Conservation (phyloP, 53 echinoderm and acorn worm species). For the Antedon mediterranea region DNA sequence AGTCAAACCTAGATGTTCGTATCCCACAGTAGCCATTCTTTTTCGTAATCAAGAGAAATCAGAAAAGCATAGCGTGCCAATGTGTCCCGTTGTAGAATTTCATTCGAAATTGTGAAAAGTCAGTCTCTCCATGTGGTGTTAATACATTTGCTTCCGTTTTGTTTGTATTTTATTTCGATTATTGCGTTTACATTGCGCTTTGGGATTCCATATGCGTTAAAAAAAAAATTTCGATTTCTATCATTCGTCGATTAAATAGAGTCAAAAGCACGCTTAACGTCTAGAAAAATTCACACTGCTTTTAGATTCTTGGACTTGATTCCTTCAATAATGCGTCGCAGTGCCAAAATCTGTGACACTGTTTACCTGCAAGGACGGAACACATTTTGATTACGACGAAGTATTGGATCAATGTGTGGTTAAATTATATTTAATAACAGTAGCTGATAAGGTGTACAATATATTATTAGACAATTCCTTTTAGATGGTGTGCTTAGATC, state of each 20-base stretch:
- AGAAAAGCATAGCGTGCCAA: not conserved
- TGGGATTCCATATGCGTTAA: not conserved
- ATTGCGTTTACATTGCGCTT: not conserved
- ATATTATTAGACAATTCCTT: not conserved
- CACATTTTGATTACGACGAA: slow-evolving; percentile 2
- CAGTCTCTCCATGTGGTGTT: not conserved
- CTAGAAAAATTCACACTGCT: slow-evolving; percentile 3
- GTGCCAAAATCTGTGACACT: slow-evolving; percentile 3
- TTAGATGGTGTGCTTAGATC: not conserved
- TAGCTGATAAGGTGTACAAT: no score
- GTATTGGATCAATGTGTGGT: slow-evolving; percentile 4
- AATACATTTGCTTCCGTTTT: not conserved
- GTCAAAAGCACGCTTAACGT: not conserved
- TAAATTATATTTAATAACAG: not conserved
- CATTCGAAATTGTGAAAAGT: not conserved
- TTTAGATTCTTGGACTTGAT: not conserved
- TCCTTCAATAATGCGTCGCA: slow-evolving; percentile 9
- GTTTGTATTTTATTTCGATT: not conserved
- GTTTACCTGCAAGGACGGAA: slow-evolving; percentile 10
- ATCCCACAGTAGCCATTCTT: not conserved
- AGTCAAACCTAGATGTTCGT: not conserved
- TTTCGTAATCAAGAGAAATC: not conserved
- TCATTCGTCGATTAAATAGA: not conserved
- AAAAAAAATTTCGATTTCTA: not conserved
- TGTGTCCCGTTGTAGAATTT: not conserved